Base-by-base conservation (phyloP, 1,140 invertebrate species). In the Bombus terrestris region DNA sequence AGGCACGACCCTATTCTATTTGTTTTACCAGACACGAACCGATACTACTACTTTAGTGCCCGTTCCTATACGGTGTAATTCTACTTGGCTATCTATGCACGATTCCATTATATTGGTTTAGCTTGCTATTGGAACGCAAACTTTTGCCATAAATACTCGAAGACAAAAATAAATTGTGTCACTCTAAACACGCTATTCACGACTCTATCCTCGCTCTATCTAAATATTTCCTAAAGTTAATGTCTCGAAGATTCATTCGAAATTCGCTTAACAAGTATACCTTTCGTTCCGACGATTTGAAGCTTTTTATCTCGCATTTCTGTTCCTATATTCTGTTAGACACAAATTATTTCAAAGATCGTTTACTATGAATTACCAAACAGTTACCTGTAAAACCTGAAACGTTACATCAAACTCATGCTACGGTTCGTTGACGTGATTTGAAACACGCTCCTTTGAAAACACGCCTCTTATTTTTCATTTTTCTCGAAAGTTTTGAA, bases 11-110 rank as follows among this genome's bases (percentile, higher is more conserved):
- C 35, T 8, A 18, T 80, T 41, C 79, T 72, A 59, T 47, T 57
- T 53, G 43, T 72, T 53, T 39, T 53, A 32, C 13, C 41, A 12
- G 72, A 41, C 35, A 47, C 59, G 81, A 47, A 43, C 53, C 37
- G 39, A 64, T 73, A 47, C 69, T 35, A 74, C 53, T 62, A 57
- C 47, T 28, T n/a, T 13, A 39, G 22, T 74, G n/a, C 15, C 37
- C 18, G 39, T 35, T 32, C 80, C 15, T 28, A 71, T 74, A 74
- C n/a, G 28, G 39, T 37, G n/a, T 25, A 41, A 66, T 82, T 76
- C 72, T 66, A 43, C 35, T 75, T 83, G 39, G 15, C 57, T 47
- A n/a, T 22, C 81, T 41, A 53, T 73, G 59, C 62, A 76, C 81
- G 57, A 75, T 62, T 47, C 43, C 32, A 47, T 83, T 83, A 35